Base-by-base conservation (phyloP, 1,140 invertebrate species). In the Lamellibrachia luymesi region DNA sequence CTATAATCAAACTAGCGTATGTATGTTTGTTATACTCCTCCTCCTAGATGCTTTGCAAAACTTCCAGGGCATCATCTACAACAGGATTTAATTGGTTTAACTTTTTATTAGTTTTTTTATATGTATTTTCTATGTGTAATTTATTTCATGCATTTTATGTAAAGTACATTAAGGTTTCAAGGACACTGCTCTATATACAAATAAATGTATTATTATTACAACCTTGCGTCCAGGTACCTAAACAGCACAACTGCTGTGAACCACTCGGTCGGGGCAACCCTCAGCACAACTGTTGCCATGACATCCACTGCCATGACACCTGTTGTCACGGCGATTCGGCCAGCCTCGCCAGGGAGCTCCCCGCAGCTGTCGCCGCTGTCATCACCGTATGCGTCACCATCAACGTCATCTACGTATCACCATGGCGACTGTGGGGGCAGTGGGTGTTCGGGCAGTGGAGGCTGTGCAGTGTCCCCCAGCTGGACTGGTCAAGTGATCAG, bases 381-480 rank as follows among this genome's bases (percentile, higher is more conserved):
- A 64, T 92, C 64, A 22, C 64, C 64, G 25, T 80, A 80, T 17
- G 64, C 64, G 64, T 80, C 64, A 80, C 64, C 64, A 91, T 93
- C 93, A 52, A 93, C 56, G 27, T 94, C 93, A 17, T 93, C 94
- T 0, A 90, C 92, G 13, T 17, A 22, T 80, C 64, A 80, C 64
- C 64, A 22, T 22, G 64, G 64, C 64, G 13, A 80, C 64, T 80
- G 64, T 22, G 17, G 64, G 13, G 64, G 64, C 64, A 80, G 64
- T 80, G 64, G 8, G 8, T 80, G 64, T 80, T 10, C 64, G 7
- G 64, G 64, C 64, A 80, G 64, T 51, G 93, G 93, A 64, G 94
- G 94, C 92, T 93, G 94, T 17, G 92, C 94, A 6, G 52, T 93
- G 2, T 94, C 94, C 5, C 94, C 94, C 2, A 92, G 91, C 90